Evolutionary conservation across 2,797 vertebrate genomes (phyloP), one percentile per base, ranked within the genome.

Genomic region (Podargus strigoides): DNA sequence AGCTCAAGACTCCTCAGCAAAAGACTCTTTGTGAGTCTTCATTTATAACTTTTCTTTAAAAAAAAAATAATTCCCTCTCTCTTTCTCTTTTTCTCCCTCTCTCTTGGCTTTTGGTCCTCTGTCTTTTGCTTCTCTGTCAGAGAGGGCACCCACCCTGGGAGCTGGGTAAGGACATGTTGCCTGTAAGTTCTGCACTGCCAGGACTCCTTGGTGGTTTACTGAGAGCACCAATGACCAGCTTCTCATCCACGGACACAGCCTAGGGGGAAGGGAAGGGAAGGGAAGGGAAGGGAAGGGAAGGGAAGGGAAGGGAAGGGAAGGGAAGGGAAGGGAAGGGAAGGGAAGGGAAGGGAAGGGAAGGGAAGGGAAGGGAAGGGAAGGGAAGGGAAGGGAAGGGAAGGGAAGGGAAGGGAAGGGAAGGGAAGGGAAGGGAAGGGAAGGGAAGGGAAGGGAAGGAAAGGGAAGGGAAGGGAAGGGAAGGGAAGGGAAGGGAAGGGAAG

Each of bases 1-100:
- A 92, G n/a, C 67, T 92, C 73, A 73, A 87, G 50, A 16, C n/a
- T 90, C 67, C 52, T 94, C 68, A 80, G 42, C 76, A 81, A 87
- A 93, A 95, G 59, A 64, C 14, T 66, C 82, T 89, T 87, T 91
- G 52, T 95, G 27, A 94, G 41, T 76, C 70, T 87, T 86, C 26
- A n/a, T n/a, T n/a, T n/a, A n/a, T n/a, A n/a, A n/a, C n/a, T n/a
- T n/a, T n/a, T n/a, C n/a, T n/a, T n/a, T n/a, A n/a, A n/a, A n/a
- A n/a, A n/a, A n/a, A n/a, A n/a, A n/a, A n/a, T n/a, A n/a, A n/a
- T n/a, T n/a, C n/a, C n/a, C 12, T 39, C 28, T 21, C 20, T 49
- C 66, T 41, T 89, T 68, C 34, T 63, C 52, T 85, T 73, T 52
- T 60, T 70, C 44, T 60, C 46, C 56, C 9, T 53, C 32, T 56